phyloP scores from a whole-genome alignment of 2,113 vertebrate species.

The Podilymbus podiceps region DNA sequence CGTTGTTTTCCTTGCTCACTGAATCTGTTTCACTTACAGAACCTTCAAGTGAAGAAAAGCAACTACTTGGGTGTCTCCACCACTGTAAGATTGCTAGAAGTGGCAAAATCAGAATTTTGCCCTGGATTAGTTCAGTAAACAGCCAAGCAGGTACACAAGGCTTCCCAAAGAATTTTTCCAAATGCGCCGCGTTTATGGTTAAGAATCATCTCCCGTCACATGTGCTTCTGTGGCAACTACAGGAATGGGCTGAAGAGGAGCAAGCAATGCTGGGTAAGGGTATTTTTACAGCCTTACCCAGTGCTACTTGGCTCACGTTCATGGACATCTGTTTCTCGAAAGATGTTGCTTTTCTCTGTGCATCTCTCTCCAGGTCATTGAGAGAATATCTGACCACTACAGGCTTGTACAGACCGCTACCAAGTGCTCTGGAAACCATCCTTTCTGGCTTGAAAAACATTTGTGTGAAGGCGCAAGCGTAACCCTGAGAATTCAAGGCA shows the following conservation, averaged over 20 bases:
- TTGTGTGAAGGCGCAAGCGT: accelerated
- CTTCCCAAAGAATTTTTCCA: neutral
- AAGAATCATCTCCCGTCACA: neutral
- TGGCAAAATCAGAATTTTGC: neutral
- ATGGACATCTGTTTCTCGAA: neutral
- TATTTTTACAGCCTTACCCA: neutral
- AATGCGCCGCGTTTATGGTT: accelerated
- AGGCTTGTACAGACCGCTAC: neutral
- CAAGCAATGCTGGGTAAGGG: neutral
- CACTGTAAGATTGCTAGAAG: neutral
- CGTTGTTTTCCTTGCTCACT: neutral
- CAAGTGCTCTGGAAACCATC: neutral
- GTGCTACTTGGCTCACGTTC: neutral
- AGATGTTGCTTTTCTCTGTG: neutral
- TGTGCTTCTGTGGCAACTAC: neutral
- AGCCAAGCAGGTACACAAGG: neutral
- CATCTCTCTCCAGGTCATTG: neutral
- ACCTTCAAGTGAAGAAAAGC: neutral
- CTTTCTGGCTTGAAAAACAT: neutral
- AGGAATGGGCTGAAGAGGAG: neutral
- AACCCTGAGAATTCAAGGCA: neutral
- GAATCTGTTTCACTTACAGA: neutral
- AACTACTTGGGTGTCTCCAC: neutral
- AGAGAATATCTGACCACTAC: neutral
- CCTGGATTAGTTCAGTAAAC: neutral